phyloP scores from a whole-genome alignment of 2,113 vertebrate genomes.

The Eptesicus fuscus region DNA sequence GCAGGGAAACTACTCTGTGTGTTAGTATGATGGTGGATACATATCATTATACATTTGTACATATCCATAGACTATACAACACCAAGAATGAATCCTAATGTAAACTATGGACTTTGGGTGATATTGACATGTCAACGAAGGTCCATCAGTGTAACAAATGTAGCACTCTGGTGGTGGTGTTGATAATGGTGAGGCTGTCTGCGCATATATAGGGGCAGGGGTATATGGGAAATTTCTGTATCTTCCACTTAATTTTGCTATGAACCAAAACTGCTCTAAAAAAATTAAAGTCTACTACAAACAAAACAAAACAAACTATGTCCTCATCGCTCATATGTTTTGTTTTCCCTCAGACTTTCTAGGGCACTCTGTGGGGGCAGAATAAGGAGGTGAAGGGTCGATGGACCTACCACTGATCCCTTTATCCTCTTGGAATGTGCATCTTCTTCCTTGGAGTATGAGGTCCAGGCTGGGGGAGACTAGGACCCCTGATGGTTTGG shows the following conservation, averaged over 20 bases:
- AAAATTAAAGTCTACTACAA: neutral
- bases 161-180: neutral
- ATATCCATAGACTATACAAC: neutral
- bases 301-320: neutral
- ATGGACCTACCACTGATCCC: neutral
- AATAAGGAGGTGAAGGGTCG: too few relatives aligned
- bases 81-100: neutral
- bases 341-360: neutral
- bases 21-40: neutral
- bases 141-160: neutral
- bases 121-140: neutral
- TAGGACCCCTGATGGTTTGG: too few relatives aligned
- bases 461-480: neutral
- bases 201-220: neutral
- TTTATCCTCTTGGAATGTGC: neutral
- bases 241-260: neutral
- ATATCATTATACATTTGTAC: too few relatives aligned
- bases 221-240: neutral
- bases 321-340: neutral
- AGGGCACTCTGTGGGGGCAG: neutral
- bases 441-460: neutral
- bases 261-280: neutral
- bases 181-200: neutral
- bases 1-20: neutral
- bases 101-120: neutral